Evolutionary conservation across 2,113 vertebrate genomes (phyloP), one percentile per base, ranked within the genome.

Genomic region (Lophura nycthemera): DNA sequence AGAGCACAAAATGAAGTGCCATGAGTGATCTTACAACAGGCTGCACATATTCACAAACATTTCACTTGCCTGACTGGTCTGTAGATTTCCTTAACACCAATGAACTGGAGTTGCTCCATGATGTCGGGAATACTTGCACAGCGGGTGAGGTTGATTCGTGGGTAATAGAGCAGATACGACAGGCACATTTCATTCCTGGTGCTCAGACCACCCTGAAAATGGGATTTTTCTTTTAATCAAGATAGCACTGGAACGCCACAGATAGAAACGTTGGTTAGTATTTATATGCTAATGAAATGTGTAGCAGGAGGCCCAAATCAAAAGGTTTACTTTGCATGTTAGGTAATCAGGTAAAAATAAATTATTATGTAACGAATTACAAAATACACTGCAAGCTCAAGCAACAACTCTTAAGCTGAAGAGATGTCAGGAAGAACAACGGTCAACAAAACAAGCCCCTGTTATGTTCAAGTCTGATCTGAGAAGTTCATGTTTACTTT

Each of bases 161-260:
- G 98, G 57, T 99, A 99, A 82, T 99, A 99, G 42, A 99, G 98
- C 70, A 99, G 96, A 75, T 98, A 99, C 0, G 98, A 98, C 56
- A 99, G 97, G 86, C 98, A 99, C 98, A 99, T 99, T 96, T 99
- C 98, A 96, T 98, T 98, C 85, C 98, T 98, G 60, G 98, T 98
- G 91, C 98, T 99, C 59, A 99, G 95, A 77, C 98, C 98, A 91
- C 98, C 98, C 98, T 99, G 95, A 80, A 97, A 96, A 97, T 52
- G 9, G 73, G 32, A 88, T 54, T 66, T 89, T 96, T 84, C 52
- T 75, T 95, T 96, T 60, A 88, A 70, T 83, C 61, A 95, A 86
- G 65, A 29, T 17, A 56, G 9, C 11, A 34, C 7, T 75, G 72
- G 43, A 85, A 80, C 90, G 19, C 22, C 69, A 29, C 66, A 79